These are phyloP conservation scores for Phragmatobia fuliginosa DNA, from an alignment of 2,888 invertebrate species.

Conservation along the genomic window DNA sequence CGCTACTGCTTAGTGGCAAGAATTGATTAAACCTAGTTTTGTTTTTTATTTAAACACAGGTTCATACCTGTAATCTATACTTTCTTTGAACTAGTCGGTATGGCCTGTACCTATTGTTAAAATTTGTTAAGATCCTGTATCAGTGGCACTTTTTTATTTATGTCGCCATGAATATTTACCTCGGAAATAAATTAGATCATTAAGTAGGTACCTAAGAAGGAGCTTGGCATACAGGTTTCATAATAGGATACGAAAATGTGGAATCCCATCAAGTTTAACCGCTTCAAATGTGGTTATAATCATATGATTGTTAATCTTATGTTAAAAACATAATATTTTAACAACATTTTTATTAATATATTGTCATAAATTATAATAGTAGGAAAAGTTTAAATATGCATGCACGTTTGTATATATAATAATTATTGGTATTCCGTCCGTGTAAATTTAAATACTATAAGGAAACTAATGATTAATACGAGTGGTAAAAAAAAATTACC, in stretches of 20 bases:
- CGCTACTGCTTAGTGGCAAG: too few relatives aligned
- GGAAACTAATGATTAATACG: neutral
- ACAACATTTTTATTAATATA: neutral
- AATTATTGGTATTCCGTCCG: slow-evolving; percentile 2
- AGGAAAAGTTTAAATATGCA: neutral
- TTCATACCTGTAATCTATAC: too few relatives aligned
- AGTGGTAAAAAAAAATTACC: neutral
- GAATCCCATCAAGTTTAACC: neutral
- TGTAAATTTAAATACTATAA: slow-evolving; percentile 2
- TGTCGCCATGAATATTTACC: neutral
- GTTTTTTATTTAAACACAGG: too few relatives aligned
- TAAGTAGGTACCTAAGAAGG: neutral
- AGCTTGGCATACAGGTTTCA: neutral
- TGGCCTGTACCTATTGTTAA: too few relatives aligned
- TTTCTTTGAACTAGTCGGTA: too few relatives aligned
- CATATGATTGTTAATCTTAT: neutral
- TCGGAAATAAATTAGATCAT: slow-evolving; percentile 2
- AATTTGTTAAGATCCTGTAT: neutral
- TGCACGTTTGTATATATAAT: neutral
- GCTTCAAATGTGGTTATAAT: neutral
- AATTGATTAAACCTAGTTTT: too few relatives aligned
- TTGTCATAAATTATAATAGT: neutral
- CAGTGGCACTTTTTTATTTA: neutral
- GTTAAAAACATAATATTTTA: neutral
- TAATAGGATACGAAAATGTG: neutral